phyloP scores from a whole-genome alignment of 2,797 vertebrate species.

The Hirundo rustica region DNA sequence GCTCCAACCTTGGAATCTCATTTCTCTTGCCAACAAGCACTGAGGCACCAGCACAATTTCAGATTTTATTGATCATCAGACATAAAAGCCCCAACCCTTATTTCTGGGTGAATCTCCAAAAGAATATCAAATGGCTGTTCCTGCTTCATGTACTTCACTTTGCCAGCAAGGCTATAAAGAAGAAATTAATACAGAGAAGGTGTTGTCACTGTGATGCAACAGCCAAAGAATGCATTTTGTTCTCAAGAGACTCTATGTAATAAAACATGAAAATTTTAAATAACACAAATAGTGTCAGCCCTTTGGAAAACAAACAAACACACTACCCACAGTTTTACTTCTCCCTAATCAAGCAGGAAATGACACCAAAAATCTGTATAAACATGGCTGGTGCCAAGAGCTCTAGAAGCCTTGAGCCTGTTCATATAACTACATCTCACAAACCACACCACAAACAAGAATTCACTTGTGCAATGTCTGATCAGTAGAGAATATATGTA shows the following conservation, averaged over 20 bases:
- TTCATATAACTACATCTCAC: background rate
- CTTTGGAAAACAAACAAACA: background rate
- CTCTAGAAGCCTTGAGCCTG: accelerated
- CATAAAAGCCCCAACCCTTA: background rate
- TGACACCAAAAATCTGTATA: background rate
- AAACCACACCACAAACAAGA: background rate
- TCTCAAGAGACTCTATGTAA: background rate
- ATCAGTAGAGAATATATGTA: background rate
- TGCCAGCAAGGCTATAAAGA: background rate
- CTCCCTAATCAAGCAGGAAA: background rate
- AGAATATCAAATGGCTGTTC: background rate
- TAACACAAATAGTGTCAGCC: background rate
- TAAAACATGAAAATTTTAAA: background rate
- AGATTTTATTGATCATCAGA: background rate
- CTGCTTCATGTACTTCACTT: background rate
- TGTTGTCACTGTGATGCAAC: background rate
- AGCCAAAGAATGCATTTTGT: background rate
- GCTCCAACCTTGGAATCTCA: background rate
- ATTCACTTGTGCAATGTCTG: background rate
- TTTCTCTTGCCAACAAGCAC: background rate
- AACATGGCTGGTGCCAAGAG: background rate
- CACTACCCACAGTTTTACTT: background rate
- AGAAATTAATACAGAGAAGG: background rate
- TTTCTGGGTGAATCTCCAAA: background rate
- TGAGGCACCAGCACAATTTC: background rate